These are phyloP conservation scores for Cantharis nigra DNA, from an alignment of 2,888 invertebrate species.

Conservation along the genomic window DNA sequence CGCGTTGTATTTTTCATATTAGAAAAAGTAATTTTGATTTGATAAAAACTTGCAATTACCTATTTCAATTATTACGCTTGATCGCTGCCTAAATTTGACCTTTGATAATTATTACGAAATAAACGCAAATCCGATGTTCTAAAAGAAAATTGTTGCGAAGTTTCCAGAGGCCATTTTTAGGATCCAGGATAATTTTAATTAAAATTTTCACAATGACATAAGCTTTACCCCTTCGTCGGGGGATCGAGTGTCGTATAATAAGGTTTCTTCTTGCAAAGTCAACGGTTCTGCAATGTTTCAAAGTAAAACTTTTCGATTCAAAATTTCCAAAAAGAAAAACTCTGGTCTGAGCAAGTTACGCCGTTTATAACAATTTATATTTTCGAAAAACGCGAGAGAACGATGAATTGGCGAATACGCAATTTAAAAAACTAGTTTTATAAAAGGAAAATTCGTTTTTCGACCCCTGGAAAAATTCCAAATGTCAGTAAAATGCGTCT, in stretches of 20 bases:
- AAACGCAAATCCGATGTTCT: background rate
- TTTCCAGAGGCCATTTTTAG: background rate
- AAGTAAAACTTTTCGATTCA: background rate
- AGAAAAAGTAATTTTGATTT: background rate
- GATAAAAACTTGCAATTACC: background rate
- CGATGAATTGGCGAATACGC: background rate
- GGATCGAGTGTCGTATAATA: background rate
- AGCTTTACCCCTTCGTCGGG: background rate
- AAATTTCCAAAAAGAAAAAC: background rate
- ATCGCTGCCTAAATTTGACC: background rate
- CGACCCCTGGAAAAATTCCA: conserved; percentile 26
- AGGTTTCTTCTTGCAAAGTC: background rate
- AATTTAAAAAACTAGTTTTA: background rate
- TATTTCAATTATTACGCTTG: background rate
- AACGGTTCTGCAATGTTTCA: background rate
- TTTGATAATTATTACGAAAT: background rate
- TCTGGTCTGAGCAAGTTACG: background rate
- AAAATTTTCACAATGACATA: background rate
- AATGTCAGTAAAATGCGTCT: conserved; percentile 22
- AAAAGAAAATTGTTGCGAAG: background rate
- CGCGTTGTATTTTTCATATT: background rate
- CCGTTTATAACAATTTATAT: background rate
- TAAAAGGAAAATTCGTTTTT: conserved; percentile 13
- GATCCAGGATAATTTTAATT: background rate
- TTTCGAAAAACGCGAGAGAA: background rate